Evolutionary conservation across 2,113 vertebrate genomes (phyloP).

Genomic region (Platycercus adscitus): DNA sequence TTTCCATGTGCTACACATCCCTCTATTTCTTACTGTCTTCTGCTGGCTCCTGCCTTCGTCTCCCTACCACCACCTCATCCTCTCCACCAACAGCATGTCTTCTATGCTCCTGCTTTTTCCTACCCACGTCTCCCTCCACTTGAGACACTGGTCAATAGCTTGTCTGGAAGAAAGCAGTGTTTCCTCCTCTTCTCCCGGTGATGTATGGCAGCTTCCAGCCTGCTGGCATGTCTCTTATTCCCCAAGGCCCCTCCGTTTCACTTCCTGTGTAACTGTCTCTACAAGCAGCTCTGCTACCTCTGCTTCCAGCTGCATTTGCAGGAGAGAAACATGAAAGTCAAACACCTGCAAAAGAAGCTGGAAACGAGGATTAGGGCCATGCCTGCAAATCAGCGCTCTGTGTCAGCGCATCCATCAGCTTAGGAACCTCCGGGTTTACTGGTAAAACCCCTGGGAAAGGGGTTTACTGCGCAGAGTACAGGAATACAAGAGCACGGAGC

Average conservation of each 20-base stretch:
- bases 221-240: not conserved
- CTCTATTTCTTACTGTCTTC: not conserved
- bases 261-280: slow-evolving; percentile 14
- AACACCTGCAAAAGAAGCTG: not conserved
- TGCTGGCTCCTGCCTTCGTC: not conserved
- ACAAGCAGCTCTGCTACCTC: not conserved
- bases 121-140: not conserved
- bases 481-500: not conserved
- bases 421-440: not conserved
- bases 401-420: accelerated
- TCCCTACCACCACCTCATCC: not conserved
- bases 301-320: not conserved
- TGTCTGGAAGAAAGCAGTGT: not conserved
- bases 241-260: not conserved
- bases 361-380: accelerated
- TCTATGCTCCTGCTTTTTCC: not conserved
- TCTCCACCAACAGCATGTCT: accelerated
- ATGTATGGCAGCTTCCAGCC: not conserved
- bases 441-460: not conserved
- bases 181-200: not conserved
- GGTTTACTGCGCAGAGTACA: not conserved
- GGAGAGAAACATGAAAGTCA: not conserved
- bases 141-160: not conserved
- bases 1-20: not conserved
- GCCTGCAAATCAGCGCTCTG: accelerated